phyloP scores from a whole-genome alignment of 2,888 invertebrate genomes.

The Drosophila maculinotata region DNA sequence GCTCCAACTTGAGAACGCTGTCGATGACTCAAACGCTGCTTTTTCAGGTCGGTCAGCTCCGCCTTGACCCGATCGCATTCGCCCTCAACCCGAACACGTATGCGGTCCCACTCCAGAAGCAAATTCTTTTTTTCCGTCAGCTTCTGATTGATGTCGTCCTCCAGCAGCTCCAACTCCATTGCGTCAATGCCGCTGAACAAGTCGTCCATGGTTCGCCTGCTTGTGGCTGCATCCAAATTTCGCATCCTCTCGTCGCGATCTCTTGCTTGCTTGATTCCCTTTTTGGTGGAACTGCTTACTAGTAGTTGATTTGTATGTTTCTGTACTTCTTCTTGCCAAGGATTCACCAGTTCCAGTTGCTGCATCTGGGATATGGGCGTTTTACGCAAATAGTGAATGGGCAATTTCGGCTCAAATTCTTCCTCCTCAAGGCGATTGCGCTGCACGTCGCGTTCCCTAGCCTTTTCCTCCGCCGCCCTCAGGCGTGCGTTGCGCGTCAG shows the following conservation, averaged over 20 bases:
- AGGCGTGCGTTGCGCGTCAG: background rate
- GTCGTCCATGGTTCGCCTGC: background rate
- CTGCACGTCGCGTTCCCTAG: background rate
- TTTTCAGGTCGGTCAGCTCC: slow-evolving; percentile 15
- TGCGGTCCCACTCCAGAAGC: slow-evolving; percentile 33
- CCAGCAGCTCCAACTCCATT: background rate
- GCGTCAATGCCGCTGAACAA: slow-evolving; percentile 2
- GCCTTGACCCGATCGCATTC: slow-evolving; percentile 26
- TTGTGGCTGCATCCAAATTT: background rate
- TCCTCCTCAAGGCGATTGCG: background rate
- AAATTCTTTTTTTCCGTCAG: slow-evolving; percentile 18
- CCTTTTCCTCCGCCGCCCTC: background rate
- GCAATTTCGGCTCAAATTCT: background rate
- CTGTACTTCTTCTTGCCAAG: slow-evolving; percentile 23
- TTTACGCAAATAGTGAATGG: background rate
- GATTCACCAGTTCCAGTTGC: background rate
- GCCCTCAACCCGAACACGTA: slow-evolving; percentile 22
- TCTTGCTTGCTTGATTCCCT: background rate
- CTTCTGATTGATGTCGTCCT: slow-evolving; percentile 1
- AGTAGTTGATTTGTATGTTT: background rate
- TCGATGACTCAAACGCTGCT: background rate
- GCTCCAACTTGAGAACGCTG: fast-evolving
- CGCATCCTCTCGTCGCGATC: background rate
- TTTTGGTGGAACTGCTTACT: background rate
- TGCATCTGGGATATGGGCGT: background rate